Conservation (phyloP, 2,888 invertebrate genomes). For the Chelonus formosanus region DNA sequence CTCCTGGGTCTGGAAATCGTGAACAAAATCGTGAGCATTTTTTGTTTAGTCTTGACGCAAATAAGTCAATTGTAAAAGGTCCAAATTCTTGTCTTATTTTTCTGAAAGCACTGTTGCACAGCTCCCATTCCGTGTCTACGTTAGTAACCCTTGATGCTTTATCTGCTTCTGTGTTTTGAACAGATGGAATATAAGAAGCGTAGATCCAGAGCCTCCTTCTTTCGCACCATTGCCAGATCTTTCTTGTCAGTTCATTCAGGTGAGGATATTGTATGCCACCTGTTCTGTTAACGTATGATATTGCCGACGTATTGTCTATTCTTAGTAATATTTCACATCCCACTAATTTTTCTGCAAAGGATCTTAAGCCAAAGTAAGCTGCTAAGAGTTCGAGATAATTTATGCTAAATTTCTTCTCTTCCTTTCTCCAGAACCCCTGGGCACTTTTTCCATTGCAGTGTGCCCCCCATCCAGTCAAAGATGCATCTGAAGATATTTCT, state of each 20-base stretch:
- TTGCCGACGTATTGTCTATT: conserved; percentile 39
- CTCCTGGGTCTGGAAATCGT: conserved; percentile 32
- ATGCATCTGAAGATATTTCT: conserved; percentile 34
- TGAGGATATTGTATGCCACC: conserved; percentile 34
- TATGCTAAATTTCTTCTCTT: conserved; percentile 32
- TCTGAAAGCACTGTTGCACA: conserved; percentile 23
- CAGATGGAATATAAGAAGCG: conserved; percentile 42
- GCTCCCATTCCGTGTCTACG: conserved; percentile 37
- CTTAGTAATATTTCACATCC: conserved; percentile 34
- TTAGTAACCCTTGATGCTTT: conserved; percentile 37
- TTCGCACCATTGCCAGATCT: conserved; percentile 43
- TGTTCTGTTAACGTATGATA: conserved; percentile 38
- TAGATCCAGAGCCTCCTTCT: conserved; percentile 37
- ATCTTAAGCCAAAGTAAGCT: conserved; percentile 30
- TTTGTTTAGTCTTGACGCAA: conserved; percentile 35
- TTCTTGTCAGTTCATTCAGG: conserved; percentile 32
- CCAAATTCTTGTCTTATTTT: conserved; percentile 29
- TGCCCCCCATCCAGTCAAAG: conserved; percentile 34
- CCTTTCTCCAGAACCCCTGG: conserved; percentile 23
- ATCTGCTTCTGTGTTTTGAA: conserved; percentile 43
- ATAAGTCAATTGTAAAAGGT: conserved; percentile 32
- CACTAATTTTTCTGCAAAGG: conserved; percentile 25
- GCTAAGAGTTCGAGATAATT: conserved; percentile 39
- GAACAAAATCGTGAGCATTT: conserved; percentile 38
- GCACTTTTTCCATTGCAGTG: conserved; percentile 15